Evolutionary conservation across 2,797 vertebrate genomes (phyloP).

Genomic region (Buphagus erythrorhynchus): DNA sequence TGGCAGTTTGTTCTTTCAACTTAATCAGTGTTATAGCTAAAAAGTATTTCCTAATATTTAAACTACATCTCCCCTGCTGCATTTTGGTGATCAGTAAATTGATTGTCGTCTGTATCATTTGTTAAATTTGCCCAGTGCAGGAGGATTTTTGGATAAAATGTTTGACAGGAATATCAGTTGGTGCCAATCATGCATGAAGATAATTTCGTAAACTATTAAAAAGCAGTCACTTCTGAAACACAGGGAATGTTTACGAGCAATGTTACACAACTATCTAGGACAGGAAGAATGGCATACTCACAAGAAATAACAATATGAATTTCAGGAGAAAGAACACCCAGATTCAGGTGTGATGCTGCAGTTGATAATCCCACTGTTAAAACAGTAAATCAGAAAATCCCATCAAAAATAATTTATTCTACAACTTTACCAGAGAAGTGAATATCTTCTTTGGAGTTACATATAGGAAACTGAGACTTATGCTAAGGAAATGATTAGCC

Average conservation of each 20-base stretch:
- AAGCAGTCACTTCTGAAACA: neutral
- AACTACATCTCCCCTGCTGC: neutral
- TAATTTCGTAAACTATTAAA: neutral
- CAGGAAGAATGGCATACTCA: neutral
- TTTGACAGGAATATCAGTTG: constrained; percentile 18
- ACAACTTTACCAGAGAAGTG: neutral
- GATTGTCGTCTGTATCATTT: neutral
- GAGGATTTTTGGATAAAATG: neutral
- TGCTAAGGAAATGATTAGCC: neutral
- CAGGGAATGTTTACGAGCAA: neutral
- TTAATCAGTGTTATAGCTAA: constrained; percentile 16
- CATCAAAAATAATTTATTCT: neutral
- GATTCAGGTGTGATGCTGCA: neutral
- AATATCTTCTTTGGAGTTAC: neutral
- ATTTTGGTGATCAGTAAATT: neutral
- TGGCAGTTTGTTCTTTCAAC: constrained; percentile 36
- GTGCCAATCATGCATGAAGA: neutral
- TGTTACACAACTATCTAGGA: neutral
- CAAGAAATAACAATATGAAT: neutral
- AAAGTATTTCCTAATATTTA: constrained; percentile 21
- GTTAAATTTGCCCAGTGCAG: neutral
- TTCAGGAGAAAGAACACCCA: neutral
- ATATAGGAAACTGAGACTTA: neutral
- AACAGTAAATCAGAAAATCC: neutral
- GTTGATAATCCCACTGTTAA: neutral